Evolutionary conservation across 2,797 vertebrate genomes (phyloP).

Genomic region (Lithobates sylvaticus): DNA sequence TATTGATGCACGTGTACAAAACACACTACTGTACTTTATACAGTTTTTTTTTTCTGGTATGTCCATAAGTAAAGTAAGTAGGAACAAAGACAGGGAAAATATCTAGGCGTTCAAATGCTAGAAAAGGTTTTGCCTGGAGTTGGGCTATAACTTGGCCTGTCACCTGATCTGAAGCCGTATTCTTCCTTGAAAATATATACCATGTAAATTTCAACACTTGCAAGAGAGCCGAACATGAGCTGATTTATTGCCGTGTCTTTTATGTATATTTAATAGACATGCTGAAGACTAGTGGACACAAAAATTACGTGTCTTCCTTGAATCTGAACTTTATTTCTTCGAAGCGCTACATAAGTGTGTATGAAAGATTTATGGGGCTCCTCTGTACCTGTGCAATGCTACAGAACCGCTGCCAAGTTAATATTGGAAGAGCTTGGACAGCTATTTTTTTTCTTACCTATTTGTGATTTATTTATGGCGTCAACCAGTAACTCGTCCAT

Average conservation of each 20-base stretch:
- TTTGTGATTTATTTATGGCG: constrained; percentile 51
- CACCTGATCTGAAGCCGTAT: background rate
- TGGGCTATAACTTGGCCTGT: background rate
- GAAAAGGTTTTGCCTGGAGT: background rate
- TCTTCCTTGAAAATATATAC: constrained; percentile 9
- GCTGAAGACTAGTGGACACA: constrained; percentile 44
- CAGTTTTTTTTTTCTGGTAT: too few species aligned
- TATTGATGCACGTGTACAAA: too few species aligned
- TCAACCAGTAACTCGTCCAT: constrained; percentile 4
- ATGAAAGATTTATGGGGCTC: constrained; percentile 55
- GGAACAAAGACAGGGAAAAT: too few species aligned
- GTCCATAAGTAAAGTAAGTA: too few species aligned
- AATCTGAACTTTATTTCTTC: constrained; percentile 34
- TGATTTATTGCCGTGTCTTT: constrained; percentile 30
- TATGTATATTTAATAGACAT: constrained; percentile 53
- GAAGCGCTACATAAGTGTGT: constrained; percentile 16
- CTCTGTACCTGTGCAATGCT: constrained; percentile 38
- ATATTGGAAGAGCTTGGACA: constrained; percentile 47
- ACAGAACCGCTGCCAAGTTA: constrained; percentile 47
- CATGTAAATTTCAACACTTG: constrained; percentile 22
- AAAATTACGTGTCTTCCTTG: constrained; percentile 28
- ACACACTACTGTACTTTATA: too few species aligned
- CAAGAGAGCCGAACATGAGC: constrained; percentile 5
- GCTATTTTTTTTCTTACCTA: constrained; percentile 14
- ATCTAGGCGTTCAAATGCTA: background rate